Conservation (phyloP, 2,888 invertebrate species). For the Agrochola lota region DNA sequence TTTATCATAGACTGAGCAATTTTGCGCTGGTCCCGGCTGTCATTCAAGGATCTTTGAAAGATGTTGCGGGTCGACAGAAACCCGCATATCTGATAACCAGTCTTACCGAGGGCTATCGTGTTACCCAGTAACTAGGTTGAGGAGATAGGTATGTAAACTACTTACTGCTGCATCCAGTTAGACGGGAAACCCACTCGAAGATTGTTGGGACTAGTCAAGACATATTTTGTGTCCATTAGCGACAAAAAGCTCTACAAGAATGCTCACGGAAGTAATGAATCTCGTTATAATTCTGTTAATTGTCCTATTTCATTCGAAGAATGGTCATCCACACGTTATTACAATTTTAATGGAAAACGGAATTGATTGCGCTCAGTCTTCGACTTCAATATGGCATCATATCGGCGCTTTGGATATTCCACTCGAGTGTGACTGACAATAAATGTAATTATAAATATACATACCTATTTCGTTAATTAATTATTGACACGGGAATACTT, state of each 20-base stretch:
- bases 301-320: conserved; percentile 11
- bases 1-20: not conserved
- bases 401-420: conserved; percentile 12
- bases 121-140: not conserved
- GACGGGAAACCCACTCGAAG: no score
- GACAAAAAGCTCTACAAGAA: not conserved
- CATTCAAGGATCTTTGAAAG: not conserved
- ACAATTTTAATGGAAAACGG: conserved; percentile 19
- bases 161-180: not conserved
- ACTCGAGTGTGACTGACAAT: not conserved
- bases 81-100: not conserved
- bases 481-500: not conserved
- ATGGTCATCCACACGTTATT: conserved; percentile 19
- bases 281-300: conserved; percentile 17
- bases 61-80: not conserved
- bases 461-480: not conserved
- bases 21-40: not conserved
- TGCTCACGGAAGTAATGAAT: not conserved
- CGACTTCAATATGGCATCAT: conserved; percentile 6
- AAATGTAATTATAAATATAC: conserved; percentile 12
- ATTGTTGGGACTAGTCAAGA: no score
- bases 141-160: not conserved
- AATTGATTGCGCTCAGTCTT: conserved; percentile 31
- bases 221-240: not conserved
- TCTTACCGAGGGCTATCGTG: not conserved